These are phyloP conservation scores for Aegotheles bennettii DNA, from an alignment of 2,113 vertebrate species.

Conservation along the genomic window DNA sequence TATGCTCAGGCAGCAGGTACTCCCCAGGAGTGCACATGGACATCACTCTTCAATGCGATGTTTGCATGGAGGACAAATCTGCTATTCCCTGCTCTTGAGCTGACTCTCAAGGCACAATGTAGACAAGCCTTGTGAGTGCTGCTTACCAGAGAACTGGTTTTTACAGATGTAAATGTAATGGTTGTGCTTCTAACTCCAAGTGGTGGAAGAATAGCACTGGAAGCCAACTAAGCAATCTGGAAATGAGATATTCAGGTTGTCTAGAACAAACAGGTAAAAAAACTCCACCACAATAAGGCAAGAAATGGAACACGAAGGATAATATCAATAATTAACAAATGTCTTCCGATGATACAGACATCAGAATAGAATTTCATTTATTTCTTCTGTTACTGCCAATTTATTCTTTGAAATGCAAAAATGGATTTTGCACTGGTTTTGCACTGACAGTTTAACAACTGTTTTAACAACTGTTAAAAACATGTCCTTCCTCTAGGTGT, in stretches of 20 bases:
- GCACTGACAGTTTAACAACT: not conserved
- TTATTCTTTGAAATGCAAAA: not conserved
- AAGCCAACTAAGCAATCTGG: not conserved
- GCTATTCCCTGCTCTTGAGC: not conserved
- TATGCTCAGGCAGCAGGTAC: not conserved
- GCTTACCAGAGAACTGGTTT: not conserved
- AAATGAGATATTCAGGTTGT: not conserved
- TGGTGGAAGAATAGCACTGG: not conserved
- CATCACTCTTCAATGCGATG: no score
- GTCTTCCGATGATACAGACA: not conserved
- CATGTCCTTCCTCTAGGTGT: not conserved
- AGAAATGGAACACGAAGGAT: not conserved
- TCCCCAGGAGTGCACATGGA: not conserved
- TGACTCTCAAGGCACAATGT: not conserved
- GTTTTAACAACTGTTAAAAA: not conserved
- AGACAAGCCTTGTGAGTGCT: not conserved
- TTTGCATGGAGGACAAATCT: not conserved
- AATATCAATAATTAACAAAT: not conserved
- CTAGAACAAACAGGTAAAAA: not conserved
- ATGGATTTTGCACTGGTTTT: not conserved
- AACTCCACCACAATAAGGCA: not conserved
- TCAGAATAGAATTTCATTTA: not conserved
- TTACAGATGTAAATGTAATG: not conserved
- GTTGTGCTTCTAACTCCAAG: not conserved
- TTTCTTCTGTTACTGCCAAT: not conserved